Evolutionary conservation across 2,797 vertebrate species (phyloP).

Genomic region (Typhlichthys subterraneus): DNA sequence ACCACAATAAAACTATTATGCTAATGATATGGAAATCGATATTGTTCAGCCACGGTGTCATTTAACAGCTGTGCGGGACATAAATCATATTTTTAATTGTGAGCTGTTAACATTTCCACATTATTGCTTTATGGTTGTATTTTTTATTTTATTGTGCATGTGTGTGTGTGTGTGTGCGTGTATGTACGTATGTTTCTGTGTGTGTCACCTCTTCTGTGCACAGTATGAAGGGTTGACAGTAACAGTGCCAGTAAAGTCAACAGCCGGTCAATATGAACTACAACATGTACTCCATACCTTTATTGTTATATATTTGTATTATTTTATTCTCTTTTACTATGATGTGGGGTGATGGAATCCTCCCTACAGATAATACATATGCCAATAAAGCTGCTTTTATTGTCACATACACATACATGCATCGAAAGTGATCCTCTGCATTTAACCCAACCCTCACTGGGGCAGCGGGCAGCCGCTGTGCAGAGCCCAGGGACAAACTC

Average conservation of each 20-base stretch:
- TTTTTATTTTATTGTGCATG: slow-evolving; percentile 5
- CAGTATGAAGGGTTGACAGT: slow-evolving; percentile 27
- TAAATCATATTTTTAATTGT: slow-evolving; percentile 84
- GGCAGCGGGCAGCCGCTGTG: too few species aligned
- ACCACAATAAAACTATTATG: slow-evolving; percentile 98
- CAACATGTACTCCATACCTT: slow-evolving; percentile 4
- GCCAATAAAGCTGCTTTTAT: too few species aligned
- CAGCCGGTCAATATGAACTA: slow-evolving; percentile 19
- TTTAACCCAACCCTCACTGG: too few species aligned
- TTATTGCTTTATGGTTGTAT: slow-evolving; percentile 64
- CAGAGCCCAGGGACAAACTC: too few species aligned
- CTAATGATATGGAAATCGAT: slow-evolving; percentile 87
- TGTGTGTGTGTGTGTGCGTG: slow-evolving; percentile 15
- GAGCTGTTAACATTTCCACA: slow-evolving; percentile 76
- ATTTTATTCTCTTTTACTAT: slow-evolving; percentile 21
- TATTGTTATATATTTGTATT: neutral
- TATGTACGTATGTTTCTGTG: slow-evolving; percentile 23
- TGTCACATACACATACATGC: too few species aligned
- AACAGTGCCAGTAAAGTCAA: slow-evolving; percentile 66
- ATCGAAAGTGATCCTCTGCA: too few species aligned
- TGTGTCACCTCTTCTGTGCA: slow-evolving; percentile 23
- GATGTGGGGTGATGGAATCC: slow-evolving; percentile 44
- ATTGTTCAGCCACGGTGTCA: slow-evolving; percentile 72
- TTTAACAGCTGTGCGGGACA: slow-evolving; percentile 75
- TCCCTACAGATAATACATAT: neutral